These are phyloP conservation scores for Vimba vimba DNA, from an alignment of 2,113 vertebrate species.

Conservation along the genomic window DNA sequence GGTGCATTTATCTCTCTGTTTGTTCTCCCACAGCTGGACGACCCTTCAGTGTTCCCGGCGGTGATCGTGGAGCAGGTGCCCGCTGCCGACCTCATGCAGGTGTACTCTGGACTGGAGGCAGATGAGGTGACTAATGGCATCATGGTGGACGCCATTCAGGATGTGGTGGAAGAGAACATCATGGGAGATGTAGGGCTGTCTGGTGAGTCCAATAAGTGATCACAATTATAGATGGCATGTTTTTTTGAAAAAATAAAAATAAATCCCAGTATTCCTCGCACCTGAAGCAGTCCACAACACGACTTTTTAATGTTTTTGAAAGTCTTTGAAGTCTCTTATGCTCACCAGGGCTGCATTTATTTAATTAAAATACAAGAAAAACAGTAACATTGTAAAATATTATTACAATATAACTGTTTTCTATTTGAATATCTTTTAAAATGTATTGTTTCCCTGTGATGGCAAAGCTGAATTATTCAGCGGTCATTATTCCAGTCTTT, in stretches of 20 bases:
- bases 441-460: too few relatives aligned
- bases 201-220: slow-evolving; percentile 69
- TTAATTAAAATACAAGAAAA: neutral
- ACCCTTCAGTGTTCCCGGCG: slow-evolving; percentile 86
- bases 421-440: neutral
- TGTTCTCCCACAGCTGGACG: slow-evolving; percentile 77
- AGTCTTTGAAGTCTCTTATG: too few relatives aligned
- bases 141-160: slow-evolving; percentile 80
- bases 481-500: neutral
- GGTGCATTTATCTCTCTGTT: slow-evolving; percentile 27
- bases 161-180: slow-evolving; percentile 83
- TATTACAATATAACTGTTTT: neutral
- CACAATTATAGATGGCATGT: neutral
- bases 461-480: neutral
- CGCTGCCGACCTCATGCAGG: slow-evolving; percentile 83
- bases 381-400: neutral
- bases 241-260: neutral
- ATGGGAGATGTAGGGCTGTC: slow-evolving; percentile 80
- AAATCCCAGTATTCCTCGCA: neutral
- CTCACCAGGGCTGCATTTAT: neutral
- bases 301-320: too few relatives aligned
- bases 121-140: slow-evolving; percentile 83
- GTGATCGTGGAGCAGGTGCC: slow-evolving; percentile 89
- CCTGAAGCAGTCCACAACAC: neutral
- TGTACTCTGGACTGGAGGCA: slow-evolving; percentile 85